Conservation (phyloP, 1,140 invertebrate genomes). For the Agraylea sexmaculata region DNA sequence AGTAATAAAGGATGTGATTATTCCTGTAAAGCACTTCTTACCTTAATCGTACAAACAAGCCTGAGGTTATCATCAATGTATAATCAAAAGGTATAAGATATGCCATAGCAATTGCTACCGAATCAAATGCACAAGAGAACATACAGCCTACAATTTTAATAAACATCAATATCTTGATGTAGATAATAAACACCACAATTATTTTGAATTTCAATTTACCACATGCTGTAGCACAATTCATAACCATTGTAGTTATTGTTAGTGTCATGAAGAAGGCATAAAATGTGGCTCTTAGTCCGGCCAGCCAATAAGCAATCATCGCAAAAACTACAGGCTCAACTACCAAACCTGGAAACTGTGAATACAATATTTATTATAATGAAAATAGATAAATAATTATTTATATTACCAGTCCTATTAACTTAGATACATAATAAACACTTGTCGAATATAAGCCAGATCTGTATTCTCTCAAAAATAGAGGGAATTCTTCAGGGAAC, state of each 20-base stretch:
- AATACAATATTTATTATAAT: constrained; percentile 16
- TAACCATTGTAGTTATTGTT: constrained; percentile 56
- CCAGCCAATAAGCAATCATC: constrained; percentile 64
- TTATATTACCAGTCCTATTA: constrained; percentile 59
- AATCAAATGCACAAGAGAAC: constrained; percentile 72
- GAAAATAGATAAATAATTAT: constrained; percentile 1
- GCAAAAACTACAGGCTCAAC: constrained; percentile 66
- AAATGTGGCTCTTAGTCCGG: constrained; percentile 51
- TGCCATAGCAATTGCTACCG: constrained; percentile 64
- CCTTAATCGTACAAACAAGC: constrained; percentile 72
- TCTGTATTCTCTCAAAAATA: constrained; percentile 65
- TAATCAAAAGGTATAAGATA: constrained; percentile 82
- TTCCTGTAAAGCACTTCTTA: constrained; percentile 29
- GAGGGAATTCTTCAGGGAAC: constrained; percentile 65
- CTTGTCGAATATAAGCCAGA: constrained; percentile 62
- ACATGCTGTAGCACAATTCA: constrained; percentile 74
- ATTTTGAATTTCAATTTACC: constrained; percentile 40
- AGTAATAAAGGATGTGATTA: constrained; percentile 7
- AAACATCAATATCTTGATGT: constrained; percentile 5
- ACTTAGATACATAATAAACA: constrained; percentile 63
- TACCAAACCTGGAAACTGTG: constrained; percentile 65
- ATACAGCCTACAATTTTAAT: constrained; percentile 55
- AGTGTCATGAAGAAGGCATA: constrained; percentile 58
- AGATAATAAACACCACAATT: constrained; percentile 2
- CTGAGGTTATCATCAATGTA: constrained; percentile 76